Evolutionary conservation across 2,113 vertebrate species (phyloP).

Genomic region (Engystomops pustulosus): DNA sequence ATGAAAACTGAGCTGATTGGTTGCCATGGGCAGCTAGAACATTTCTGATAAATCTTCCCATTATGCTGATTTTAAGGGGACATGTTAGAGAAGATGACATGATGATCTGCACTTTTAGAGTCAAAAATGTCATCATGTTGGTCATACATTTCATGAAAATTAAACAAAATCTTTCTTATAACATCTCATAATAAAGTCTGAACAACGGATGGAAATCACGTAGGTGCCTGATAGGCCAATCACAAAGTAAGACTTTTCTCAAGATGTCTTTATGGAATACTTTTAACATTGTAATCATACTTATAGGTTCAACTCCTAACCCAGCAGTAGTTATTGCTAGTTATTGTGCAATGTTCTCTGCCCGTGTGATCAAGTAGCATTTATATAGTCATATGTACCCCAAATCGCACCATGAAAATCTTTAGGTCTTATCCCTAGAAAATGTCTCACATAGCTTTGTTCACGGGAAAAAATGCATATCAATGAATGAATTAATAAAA

Average conservation of each 20-base stretch:
- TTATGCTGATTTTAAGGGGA: neutral
- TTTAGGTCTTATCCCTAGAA: too few species aligned
- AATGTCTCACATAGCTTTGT: too few species aligned
- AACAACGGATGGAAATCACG: neutral
- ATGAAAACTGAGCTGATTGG: too few species aligned
- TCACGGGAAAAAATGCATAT: too few species aligned
- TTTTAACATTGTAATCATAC: neutral
- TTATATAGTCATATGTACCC: too few species aligned
- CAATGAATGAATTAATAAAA: neutral
- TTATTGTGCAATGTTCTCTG: neutral
- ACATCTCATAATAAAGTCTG: neutral
- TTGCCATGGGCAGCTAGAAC: too few species aligned
- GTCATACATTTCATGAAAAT: neutral
- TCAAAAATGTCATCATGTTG: neutral
- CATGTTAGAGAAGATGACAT: neutral
- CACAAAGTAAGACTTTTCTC: neutral
- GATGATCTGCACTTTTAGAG: neutral
- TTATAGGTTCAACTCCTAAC: neutral
- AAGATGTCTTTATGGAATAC: neutral
- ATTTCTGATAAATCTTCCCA: too few species aligned
- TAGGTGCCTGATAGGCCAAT: neutral
- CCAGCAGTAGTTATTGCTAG: neutral
- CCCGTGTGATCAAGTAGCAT: too few species aligned
- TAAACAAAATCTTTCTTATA: neutral
- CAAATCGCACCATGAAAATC: too few species aligned